Evolutionary conservation across 2,113 vertebrate genomes (phyloP).

Genomic region (Tringa solitaria): DNA sequence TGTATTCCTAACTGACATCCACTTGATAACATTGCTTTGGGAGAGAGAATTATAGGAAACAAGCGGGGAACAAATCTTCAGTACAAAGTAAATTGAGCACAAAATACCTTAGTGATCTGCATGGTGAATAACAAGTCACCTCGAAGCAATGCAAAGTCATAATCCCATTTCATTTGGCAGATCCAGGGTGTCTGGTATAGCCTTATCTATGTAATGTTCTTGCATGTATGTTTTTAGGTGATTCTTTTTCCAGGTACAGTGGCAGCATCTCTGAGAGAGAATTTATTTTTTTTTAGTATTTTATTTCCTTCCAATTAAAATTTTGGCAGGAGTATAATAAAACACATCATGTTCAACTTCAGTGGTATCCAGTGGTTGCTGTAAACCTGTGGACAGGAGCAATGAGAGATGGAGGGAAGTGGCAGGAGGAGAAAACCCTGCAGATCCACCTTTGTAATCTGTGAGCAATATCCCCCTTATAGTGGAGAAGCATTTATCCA

Average conservation of each 20-base stretch:
- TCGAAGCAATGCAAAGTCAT: neutral
- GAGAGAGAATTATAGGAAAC: constrained; percentile 28
- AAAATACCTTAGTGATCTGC: constrained; percentile 18
- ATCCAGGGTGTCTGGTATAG: neutral
- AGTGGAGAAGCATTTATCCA: neutral
- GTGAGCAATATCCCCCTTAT: neutral
- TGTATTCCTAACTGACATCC: constrained; percentile 17
- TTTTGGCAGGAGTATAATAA: neutral
- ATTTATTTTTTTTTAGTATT: neutral
- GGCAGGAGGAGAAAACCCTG: neutral
- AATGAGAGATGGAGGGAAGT: neutral
- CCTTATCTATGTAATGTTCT: neutral
- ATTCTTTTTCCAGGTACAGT: neutral
- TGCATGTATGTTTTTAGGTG: neutral
- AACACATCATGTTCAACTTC: neutral
- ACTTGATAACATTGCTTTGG: constrained; percentile 24
- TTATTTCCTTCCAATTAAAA: neutral
- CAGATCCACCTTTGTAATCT: neutral
- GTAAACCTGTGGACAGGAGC: neutral
- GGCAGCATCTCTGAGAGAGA: neutral
- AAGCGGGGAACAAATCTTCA: neutral
- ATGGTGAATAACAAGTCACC: constrained; percentile 31
- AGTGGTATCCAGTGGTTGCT: neutral
- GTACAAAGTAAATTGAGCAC: constrained; percentile 46
- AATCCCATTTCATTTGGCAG: neutral